Evolutionary conservation across 2,888 invertebrate species (phyloP).

Genomic region (Cheilosia scutellata): DNA sequence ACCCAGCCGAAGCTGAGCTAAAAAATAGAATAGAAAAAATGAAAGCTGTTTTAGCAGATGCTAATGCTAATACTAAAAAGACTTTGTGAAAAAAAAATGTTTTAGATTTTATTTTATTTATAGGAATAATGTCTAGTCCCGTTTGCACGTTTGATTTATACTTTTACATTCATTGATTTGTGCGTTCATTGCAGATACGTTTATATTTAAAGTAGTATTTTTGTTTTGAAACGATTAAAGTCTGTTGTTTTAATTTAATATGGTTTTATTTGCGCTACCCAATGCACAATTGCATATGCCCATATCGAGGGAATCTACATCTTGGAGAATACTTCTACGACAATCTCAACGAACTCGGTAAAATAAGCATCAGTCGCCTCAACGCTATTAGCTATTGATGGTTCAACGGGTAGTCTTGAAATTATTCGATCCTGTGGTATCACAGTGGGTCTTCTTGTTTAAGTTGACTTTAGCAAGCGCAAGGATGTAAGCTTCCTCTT

Average conservation of each 20-base stretch:
- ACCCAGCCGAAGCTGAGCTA: conserved; percentile 50
- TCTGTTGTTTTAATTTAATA: background rate
- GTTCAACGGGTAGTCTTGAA: too few relatives aligned
- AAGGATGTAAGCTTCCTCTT: too few relatives aligned
- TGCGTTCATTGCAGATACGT: background rate
- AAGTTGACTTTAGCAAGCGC: too few relatives aligned
- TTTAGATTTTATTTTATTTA: conserved; percentile 14
- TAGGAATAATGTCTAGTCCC: conserved; percentile 27
- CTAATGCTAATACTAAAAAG: conserved; percentile 35
- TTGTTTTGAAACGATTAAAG: background rate
- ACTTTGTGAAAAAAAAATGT: conserved; percentile 29
- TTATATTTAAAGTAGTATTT: background rate
- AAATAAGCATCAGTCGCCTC: too few relatives aligned
- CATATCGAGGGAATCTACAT: too few relatives aligned
- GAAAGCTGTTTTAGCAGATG: conserved; percentile 61
- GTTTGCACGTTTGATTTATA: conserved; percentile 22
- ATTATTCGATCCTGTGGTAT: too few relatives aligned
- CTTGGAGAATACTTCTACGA: too few relatives aligned
- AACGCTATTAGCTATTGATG: too few relatives aligned
- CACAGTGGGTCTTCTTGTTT: too few relatives aligned
- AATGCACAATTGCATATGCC: too few relatives aligned
- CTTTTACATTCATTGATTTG: conserved; percentile 20
- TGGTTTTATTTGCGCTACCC: background rate
- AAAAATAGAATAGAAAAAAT: conserved; percentile 68
- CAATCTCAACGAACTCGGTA: too few relatives aligned